These are phyloP conservation scores for Agrypnia vestita DNA, from an alignment of 1,140 invertebrate genomes.

Conservation along the genomic window DNA sequence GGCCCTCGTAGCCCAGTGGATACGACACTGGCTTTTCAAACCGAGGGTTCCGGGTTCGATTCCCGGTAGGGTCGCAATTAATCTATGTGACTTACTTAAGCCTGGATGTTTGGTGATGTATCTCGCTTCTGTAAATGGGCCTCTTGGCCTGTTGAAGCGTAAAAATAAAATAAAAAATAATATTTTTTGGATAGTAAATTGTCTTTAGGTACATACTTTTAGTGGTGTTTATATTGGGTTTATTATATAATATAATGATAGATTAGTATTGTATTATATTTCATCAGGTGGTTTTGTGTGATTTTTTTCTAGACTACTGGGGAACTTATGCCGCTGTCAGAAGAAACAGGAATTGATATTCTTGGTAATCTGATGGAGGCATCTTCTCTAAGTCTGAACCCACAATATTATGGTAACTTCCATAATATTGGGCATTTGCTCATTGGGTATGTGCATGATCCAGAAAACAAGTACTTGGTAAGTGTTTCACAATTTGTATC, in stretches of 20 bases:
- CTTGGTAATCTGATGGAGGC: constrained; percentile 87
- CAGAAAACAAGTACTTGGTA: constrained; percentile 80
- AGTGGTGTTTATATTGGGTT: no score
- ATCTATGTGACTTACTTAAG: no score
- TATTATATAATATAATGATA: not conserved
- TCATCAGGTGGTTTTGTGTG: constrained; percentile 62
- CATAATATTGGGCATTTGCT: constrained; percentile 82
- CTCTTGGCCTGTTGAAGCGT: no score
- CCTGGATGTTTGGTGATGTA: no score
- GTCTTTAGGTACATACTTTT: no score
- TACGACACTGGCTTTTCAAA: no score
- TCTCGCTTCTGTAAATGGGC: no score
- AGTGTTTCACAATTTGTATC: constrained; percentile 53
- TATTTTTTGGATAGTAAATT: no score
- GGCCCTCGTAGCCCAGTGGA: no score
- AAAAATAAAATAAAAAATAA: no score
- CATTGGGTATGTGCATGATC: constrained; percentile 82
- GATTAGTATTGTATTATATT: not conserved
- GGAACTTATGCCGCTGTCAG: constrained; percentile 73
- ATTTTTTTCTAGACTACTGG: constrained; percentile 63
- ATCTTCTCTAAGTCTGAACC: constrained; percentile 81
- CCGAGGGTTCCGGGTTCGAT: no score
- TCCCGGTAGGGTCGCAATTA: no score
- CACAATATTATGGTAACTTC: constrained; percentile 79
- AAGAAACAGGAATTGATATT: constrained; percentile 83